Evolutionary conservation across 2,113 vertebrate species (phyloP).

Genomic region (Eupsittula cactorum): DNA sequence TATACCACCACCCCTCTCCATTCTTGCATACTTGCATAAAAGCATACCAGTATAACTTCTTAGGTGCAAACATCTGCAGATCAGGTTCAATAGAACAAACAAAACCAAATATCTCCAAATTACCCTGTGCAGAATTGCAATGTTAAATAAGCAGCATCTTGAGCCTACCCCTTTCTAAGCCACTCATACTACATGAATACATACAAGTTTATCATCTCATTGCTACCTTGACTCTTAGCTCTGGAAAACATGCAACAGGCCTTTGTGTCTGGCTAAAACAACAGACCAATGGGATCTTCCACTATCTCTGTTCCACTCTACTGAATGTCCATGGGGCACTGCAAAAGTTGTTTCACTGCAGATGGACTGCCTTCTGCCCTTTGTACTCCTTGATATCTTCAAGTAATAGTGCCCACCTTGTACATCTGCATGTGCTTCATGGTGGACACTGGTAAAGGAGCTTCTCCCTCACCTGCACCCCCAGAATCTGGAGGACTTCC

Average conservation of each 20-base stretch:
- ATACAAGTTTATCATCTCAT: too few species aligned
- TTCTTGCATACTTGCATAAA: fast-evolving
- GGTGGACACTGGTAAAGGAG: background rate
- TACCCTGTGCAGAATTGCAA: background rate
- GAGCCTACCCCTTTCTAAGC: background rate
- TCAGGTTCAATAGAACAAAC: background rate
- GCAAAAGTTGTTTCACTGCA: background rate
- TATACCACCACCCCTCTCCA: background rate
- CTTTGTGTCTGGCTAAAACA: background rate
- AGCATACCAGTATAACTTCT: background rate
- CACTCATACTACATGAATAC: fast-evolving
- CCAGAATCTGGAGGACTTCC: background rate
- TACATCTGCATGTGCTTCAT: background rate
- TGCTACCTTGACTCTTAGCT: background rate
- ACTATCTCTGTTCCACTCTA: background rate
- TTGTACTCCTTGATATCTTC: background rate
- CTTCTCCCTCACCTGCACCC: background rate
- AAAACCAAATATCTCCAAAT: background rate
- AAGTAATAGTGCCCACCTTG: background rate
- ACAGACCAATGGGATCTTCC: background rate
- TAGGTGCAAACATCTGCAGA: background rate
- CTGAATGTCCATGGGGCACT: background rate
- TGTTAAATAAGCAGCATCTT: background rate
- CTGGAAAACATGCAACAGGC: background rate
- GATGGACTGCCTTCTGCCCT: background rate